A percentile compares a stretch with the other conserved stretches of the same genome.
Evolutionary conservation across 92 coral and sea anemone genomes (phyloP).

Genomic region (Metridium senile): DNA sequence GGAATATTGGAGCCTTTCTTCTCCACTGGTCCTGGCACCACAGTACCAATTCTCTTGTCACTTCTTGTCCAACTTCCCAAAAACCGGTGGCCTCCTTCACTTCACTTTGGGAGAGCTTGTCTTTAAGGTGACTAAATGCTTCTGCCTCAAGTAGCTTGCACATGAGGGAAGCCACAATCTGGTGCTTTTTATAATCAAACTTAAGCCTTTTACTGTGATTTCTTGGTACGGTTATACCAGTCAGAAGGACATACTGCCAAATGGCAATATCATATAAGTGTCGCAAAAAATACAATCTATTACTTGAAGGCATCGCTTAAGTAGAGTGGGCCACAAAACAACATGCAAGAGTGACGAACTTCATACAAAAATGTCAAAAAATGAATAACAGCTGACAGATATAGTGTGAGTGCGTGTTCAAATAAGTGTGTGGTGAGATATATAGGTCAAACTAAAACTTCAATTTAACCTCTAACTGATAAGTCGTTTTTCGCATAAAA

Average conservation of each 20-base stretch:
- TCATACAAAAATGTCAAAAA: too few relatives aligned
- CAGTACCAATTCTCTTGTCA: conserved; percentile 23
- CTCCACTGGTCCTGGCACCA: conserved; percentile 62
- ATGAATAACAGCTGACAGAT: too few relatives aligned
- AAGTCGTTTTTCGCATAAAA: too few relatives aligned
- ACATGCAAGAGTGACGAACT: too few relatives aligned
- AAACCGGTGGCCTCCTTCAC: conserved; percentile 5
- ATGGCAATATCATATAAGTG: conserved; percentile 48
- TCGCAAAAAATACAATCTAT: conserved; percentile 17
- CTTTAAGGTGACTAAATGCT: conserved; percentile 28
- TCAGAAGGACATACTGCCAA: conserved; percentile 45
- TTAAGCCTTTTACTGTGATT: too few relatives aligned
- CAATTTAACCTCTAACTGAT: too few relatives aligned
- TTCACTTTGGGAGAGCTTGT: conserved; percentile 11
- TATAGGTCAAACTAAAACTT: too few relatives aligned
- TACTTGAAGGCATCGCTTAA: conserved; percentile 41
- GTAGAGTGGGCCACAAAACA: too few relatives aligned
- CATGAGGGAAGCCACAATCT: conserved; percentile 30
- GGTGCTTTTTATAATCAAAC: conserved; percentile 40
- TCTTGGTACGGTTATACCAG: not conserved
- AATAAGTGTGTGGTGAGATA: too few relatives aligned
- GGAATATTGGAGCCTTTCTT: conserved; percentile 9
- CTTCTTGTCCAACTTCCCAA: conserved; percentile 33
- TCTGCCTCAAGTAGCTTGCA: conserved; percentile 41
- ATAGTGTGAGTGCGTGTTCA: too few relatives aligned